Evolutionary conservation across 1,140 invertebrate species (phyloP).

Genomic region (Lepidotrigona ventralis): DNA sequence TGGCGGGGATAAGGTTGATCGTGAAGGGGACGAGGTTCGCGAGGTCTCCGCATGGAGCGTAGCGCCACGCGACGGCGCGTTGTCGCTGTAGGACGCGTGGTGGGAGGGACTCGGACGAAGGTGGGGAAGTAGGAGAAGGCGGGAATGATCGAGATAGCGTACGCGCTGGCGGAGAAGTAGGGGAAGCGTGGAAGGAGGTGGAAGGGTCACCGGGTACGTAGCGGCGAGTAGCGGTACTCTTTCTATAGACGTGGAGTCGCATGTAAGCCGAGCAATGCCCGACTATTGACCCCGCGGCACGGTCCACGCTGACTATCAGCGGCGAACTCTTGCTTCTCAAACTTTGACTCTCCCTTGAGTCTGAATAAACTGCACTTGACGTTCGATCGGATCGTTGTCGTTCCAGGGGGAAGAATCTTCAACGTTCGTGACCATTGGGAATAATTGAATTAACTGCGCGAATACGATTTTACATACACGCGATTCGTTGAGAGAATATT

Average conservation of each 20-base stretch:
- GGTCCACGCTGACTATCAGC: slow-evolving; percentile 38
- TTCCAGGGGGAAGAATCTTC: neutral
- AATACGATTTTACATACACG: neutral
- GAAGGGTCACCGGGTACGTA: slow-evolving; percentile 70
- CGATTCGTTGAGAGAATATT: neutral
- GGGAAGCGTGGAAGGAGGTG: slow-evolving; percentile 41
- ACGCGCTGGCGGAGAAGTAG: slow-evolving; percentile 11
- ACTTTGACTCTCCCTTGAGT: neutral
- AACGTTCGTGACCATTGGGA: neutral
- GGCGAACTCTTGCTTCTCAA: slow-evolving; percentile 10
- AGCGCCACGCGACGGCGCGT: slow-evolving; percentile 71
- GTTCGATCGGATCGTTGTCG: neutral
- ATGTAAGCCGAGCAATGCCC: slow-evolving; percentile 72
- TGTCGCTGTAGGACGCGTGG: neutral
- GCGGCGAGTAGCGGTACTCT: slow-evolving; percentile 79
- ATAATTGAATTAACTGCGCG: neutral
- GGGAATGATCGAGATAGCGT: slow-evolving; percentile 31
- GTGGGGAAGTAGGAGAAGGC: slow-evolving; percentile 25
- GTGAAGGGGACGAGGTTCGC: slow-evolving; percentile 64
- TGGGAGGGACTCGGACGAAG: slow-evolving; percentile 25
- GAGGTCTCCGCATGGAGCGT: slow-evolving; percentile 68
- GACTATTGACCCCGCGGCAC: slow-evolving; percentile 75
- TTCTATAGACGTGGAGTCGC: slow-evolving; percentile 69
- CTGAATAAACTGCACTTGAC: neutral
- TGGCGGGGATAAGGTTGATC: slow-evolving; percentile 26